Base-by-base conservation (phyloP, 1,140 invertebrate species). In the Onthophagus taurus region DNA sequence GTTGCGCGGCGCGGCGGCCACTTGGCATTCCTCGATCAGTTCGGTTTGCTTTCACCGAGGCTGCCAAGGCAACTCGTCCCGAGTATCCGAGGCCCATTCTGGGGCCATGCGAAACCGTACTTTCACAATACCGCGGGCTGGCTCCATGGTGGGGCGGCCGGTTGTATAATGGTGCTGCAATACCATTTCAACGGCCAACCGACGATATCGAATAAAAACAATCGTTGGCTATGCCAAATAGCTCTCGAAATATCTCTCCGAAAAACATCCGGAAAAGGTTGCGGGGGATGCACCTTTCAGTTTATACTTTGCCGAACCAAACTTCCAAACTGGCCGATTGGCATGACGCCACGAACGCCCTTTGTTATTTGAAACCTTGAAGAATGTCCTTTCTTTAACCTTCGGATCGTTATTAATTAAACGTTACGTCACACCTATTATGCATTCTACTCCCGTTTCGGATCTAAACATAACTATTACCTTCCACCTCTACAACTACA, bases 111-210 rank as follows among this genome's bases (percentile, higher is more conserved):
- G 48, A 52, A 50, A 55, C 45, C 46, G 47, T 37, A 61, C 59
- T 61, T 61, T 61, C 59, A 59, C 59, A 58, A 57, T 53, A 52
- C 45, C 36, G n/a, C n/a, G n/a, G n/a, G n/a, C n/a, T n/a, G 13
- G 26, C 31, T 26, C 19, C 34, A 26, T 16, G 33, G 48, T 46
- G 43, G 51, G 59, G 55, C 52, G 49, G 51, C 47, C 51, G 52
- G 58, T 61, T 61, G 59, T 60, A 60, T 59, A 61, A 61, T 58
- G 59, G 50, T 47, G 30, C 43, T 51, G 56, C 50, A 61, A 61
- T 61, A 58, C 37, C 37, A 26, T 39, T 39, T 16, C 23, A 39
- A 46, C 53, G 50, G 47, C 44, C 48, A 43, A 42, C 45, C 49
- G n/a, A 8, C 24, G 24, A 29, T 8, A 29, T 29, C 21, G 29